phyloP scores from a whole-genome alignment of 2,113 vertebrate species.

The Menidia beryllina region DNA sequence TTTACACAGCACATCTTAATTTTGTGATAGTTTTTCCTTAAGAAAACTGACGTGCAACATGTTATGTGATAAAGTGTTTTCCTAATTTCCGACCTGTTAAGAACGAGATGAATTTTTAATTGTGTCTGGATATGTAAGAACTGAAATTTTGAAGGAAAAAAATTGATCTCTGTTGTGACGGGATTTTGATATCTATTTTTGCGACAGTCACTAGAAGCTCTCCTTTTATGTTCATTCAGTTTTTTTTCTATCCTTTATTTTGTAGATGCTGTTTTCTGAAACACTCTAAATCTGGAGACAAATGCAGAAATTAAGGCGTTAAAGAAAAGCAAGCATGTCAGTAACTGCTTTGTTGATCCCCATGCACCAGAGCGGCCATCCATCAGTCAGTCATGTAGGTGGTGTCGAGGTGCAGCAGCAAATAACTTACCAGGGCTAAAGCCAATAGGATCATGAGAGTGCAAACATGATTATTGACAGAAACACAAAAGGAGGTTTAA shows the following conservation, averaged over 20 bases:
- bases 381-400: conserved; percentile 82
- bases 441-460: conserved; percentile 79
- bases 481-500: conserved; percentile 87
- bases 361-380: conserved; percentile 68
- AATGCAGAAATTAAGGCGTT: conserved; percentile 69
- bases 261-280: conserved; percentile 70
- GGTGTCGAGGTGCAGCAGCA: conserved; percentile 76
- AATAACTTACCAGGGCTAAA: conserved; percentile 83
- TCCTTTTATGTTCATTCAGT: neutral
- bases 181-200: no score
- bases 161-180: no score
- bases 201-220: neutral
- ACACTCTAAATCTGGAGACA: conserved; percentile 59
- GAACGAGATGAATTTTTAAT: no score
- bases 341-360: conserved; percentile 81
- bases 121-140: no score
- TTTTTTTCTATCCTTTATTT: neutral
- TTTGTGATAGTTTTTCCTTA: no score
- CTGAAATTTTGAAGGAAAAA: no score
- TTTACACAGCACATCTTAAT: no score
- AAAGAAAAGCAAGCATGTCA: conserved; percentile 76
- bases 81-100: no score
- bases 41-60: no score
- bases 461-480: conserved; percentile 87
- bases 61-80: no score